Evolutionary conservation across 2,113 vertebrate species (phyloP), one percentile per base, ranked within the genome.

Genomic region (Percopsis transmontana): DNA sequence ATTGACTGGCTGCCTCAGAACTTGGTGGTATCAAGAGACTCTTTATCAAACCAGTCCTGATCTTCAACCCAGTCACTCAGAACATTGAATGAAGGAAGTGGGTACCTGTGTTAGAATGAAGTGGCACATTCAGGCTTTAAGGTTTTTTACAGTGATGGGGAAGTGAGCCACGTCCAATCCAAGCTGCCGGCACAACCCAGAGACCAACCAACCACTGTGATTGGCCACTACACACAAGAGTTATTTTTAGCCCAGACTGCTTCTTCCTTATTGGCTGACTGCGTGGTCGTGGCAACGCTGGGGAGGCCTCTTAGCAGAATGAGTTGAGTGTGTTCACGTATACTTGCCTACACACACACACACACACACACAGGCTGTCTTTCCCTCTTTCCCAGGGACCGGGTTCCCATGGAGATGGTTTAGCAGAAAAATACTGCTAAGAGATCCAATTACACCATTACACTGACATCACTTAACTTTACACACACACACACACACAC

Each of bases 191-290:
- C 13, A 18, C 38, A 42, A 16, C 41, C 1, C 58, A 14, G 45
- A 54, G 42, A 45, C 53, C 47, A 54, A 65, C 53, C 70, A 47
- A 64, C 16, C 11, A 41, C 44, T 58, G n/a, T 44, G 54, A 66
- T 52, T 60, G 70, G 54, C 68, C 58, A 40, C 62, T 21, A 70
- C 38, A 50, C 10, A 47, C n/a, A 16, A 15, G 56, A 68, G 42
- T 60, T 88, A 80, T 84, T 85, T 86, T 75, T 63, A 74, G 77
- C 55, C 15, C 21, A 21, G 70, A 63, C 51, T 50, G 44, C 68
- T 61, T 52, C 8, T 8, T 72, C 41, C 20, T 52, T 27, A 76
- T 72, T 83, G 79, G 70, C 55, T 58, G 57, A 61, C 52, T 69
- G 59, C 48, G 69, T 74, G 68, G 52, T 57, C 12, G 44, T 61